A percentile compares a stretch with the other conserved stretches of the same genome.
Conservation (phyloP, 2,797 vertebrate species). For the Hoplostethus atlanticus region DNA sequence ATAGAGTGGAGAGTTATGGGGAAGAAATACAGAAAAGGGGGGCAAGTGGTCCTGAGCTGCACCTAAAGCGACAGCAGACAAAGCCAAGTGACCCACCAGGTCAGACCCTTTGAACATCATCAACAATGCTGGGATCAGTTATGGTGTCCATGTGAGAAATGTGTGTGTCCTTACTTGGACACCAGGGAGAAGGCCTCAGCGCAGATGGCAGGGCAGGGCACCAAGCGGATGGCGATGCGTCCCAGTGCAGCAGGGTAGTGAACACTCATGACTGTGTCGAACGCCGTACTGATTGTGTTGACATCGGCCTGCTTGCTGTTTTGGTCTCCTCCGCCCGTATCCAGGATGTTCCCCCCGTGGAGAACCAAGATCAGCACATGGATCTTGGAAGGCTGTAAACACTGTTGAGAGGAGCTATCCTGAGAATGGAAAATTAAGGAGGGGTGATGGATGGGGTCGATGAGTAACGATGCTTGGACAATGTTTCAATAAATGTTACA, state of each 20-base stretch:
- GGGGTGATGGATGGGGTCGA: neutral
- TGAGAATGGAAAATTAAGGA: conserved; percentile 52
- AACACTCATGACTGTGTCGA: conserved; percentile 95
- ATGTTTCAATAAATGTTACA: neutral
- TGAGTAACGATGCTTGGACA: neutral
- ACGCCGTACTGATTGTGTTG: conserved; percentile 92
- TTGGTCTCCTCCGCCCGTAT: conserved; percentile 92
- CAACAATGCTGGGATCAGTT: conserved; percentile 1
- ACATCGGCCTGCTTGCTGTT: conserved; percentile 95
- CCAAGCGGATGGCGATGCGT: conserved; percentile 93
- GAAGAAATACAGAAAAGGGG: conserved; percentile 6
- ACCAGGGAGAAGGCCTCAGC: conserved; percentile 95
- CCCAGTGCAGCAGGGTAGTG: conserved; percentile 96
- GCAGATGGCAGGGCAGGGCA: conserved; percentile 96
- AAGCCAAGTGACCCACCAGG: conserved; percentile 4
- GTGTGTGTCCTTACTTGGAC: conserved; percentile 89
- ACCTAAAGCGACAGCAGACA: conserved; percentile 19
- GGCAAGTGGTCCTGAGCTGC: conserved; percentile 8
- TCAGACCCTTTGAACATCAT: neutral
- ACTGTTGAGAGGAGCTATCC: conserved; percentile 88
- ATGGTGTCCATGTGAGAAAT: neutral
- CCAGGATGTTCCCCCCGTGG: conserved; percentile 98
- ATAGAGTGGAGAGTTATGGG: neutral
- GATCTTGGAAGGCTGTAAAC: conserved; percentile 90
- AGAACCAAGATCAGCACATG: conserved; percentile 94